Conservation (phyloP, 2,888 invertebrate species). For the Phyllotreta cruciferae region DNA sequence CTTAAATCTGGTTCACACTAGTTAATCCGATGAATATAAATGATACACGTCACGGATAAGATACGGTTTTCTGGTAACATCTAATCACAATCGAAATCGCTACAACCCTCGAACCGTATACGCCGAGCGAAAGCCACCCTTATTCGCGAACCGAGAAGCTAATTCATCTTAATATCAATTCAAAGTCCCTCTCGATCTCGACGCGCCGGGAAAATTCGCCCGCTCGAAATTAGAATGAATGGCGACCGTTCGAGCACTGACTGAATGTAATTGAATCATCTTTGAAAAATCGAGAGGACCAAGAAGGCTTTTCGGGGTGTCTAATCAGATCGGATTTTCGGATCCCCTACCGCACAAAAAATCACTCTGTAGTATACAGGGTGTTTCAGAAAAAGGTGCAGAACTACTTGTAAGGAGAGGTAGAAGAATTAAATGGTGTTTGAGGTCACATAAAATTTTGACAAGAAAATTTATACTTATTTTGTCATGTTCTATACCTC, state of each 20-base stretch:
- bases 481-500: too few relatives aligned
- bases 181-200: constrained; percentile 44
- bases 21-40: too few relatives aligned
- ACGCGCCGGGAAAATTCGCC: constrained; percentile 36
- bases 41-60: too few relatives aligned
- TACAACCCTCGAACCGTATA: neutral
- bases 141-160: constrained; percentile 30
- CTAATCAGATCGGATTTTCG: constrained; percentile 50
- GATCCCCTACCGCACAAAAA: too few relatives aligned
- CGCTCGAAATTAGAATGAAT: constrained; percentile 50
- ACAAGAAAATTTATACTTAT: too few relatives aligned
- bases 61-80: neutral
- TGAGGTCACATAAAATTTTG: too few relatives aligned
- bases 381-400: too few relatives aligned
- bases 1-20: too few relatives aligned
- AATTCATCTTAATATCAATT: constrained; percentile 49
- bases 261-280: constrained; percentile 51
- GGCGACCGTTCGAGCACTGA: constrained; percentile 46
- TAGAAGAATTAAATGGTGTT: too few relatives aligned
- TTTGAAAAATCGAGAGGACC: constrained; percentile 46
- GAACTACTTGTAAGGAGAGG: too few relatives aligned
- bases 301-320: constrained; percentile 44
- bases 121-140: neutral
- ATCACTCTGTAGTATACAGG: too few relatives aligned
- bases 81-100: neutral